phyloP scores from a whole-genome alignment of 2,888 invertebrate species.

The Parapristionchus giblindavisi region DNA sequence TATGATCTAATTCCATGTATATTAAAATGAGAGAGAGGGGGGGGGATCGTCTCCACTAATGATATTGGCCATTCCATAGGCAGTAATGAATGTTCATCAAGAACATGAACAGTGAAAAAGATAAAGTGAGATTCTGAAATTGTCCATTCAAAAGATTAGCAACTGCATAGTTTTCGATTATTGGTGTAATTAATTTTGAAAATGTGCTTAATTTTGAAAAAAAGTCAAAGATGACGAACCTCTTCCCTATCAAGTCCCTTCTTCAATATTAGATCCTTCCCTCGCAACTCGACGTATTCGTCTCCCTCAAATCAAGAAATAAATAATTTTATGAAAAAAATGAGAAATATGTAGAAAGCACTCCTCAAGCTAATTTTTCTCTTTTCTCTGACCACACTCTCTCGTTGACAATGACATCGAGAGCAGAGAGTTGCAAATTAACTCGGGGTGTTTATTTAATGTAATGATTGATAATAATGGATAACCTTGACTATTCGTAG shows the following conservation, averaged over 20 bases:
- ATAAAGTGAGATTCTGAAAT: neutral
- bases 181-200: neutral
- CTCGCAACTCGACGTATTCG: conserved; percentile 56
- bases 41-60: too few relatives aligned
- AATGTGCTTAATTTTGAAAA: neutral
- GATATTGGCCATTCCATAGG: too few relatives aligned
- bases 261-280: conserved; percentile 57
- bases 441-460: too few relatives aligned
- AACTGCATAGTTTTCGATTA: neutral
- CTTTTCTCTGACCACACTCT: too few relatives aligned
- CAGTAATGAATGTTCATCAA: too few relatives aligned
- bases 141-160: neutral
- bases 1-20: neutral
- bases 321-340: neutral
- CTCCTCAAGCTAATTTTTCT: too few relatives aligned
- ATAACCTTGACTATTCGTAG: conserved; percentile 6
- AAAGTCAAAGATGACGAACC: conserved; percentile 39
- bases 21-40: too few relatives aligned
- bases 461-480: too few relatives aligned
- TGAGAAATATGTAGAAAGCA: neutral
- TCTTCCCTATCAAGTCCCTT: conserved; percentile 63
- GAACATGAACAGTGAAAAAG: neutral
- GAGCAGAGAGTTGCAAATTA: too few relatives aligned
- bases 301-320: conserved; percentile 53
- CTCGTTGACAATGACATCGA: too few relatives aligned